phyloP scores from a whole-genome alignment of 2,888 invertebrate species.

The Caradrina kadenii region DNA sequence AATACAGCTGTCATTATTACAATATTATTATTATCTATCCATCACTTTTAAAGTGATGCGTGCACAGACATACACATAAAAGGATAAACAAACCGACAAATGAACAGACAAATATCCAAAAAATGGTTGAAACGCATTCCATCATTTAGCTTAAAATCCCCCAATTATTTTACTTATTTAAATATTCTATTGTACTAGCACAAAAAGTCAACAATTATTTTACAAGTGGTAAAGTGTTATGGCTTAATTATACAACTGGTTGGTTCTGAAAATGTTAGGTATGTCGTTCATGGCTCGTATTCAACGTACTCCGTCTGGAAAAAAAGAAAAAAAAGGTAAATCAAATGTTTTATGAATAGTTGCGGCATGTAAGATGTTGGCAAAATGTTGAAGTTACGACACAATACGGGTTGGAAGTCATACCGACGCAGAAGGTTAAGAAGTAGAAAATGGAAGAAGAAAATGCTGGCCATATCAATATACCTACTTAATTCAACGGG shows the following conservation, averaged over 20 bases:
- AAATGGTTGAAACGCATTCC: conserved; percentile 41
- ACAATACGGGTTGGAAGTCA: no score
- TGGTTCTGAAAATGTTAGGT: background rate
- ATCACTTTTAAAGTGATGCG: conserved; percentile 45
- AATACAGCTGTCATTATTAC: background rate
- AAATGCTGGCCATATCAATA: no score
- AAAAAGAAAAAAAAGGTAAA: conserved; percentile 13
- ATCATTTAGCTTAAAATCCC: background rate
- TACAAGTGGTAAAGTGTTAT: background rate
- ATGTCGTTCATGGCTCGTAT: conserved; percentile 43
- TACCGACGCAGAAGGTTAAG: no score
- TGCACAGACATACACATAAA: conserved; percentile 40
- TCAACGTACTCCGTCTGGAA: conserved; percentile 65
- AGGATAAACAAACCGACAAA: conserved; percentile 28
- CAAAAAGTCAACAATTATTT: background rate
- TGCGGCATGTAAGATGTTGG: no score
- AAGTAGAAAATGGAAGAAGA: no score
- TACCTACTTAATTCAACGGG: no score
- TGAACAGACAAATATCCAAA: conserved; percentile 44
- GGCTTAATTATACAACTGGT: conserved; percentile 14
- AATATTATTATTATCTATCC: conserved; percentile 25
- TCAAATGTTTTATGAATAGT: no score
- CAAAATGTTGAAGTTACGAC: no score
- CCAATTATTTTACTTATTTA: background rate
- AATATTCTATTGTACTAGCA: background rate